Conservation (phyloP, 2,797 vertebrate species). For the Poeciliopsis gracilis region DNA sequence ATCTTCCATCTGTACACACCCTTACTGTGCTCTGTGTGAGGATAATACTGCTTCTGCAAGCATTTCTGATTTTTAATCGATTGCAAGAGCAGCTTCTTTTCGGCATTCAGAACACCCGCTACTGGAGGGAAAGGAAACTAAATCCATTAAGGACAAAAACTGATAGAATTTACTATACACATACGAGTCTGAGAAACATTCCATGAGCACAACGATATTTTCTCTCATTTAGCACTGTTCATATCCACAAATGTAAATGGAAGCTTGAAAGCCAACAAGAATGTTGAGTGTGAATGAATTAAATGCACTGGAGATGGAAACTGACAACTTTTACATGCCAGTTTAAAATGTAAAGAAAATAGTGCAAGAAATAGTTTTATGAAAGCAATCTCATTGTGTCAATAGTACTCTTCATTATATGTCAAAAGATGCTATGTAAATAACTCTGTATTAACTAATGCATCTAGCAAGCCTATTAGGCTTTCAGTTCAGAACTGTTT, state of each 20-base stretch:
- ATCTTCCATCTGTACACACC: constrained; percentile 44
- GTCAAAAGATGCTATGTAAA: constrained; percentile 24
- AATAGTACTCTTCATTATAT: not conserved
- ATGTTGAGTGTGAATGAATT: not conserved
- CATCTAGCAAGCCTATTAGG: not conserved
- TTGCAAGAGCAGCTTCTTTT: constrained; percentile 60
- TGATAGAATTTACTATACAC: constrained; percentile 42
- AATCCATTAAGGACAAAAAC: constrained; percentile 53
- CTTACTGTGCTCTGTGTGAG: constrained; percentile 63
- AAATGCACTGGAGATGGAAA: not conserved
- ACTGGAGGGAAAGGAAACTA: constrained; percentile 41
- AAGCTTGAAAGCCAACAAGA: constrained; percentile 9
- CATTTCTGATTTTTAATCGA: constrained; percentile 76
- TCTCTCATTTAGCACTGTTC: constrained; percentile 44
- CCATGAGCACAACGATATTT: constrained; percentile 22
- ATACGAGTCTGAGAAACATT: constrained; percentile 42
- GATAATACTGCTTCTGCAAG: constrained; percentile 69
- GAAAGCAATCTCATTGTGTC: constrained; percentile 1
- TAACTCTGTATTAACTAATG: not conserved
- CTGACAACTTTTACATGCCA: not conserved
- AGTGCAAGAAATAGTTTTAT: not conserved
- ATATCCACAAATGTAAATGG: constrained; percentile 17
- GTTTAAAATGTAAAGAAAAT: not conserved
- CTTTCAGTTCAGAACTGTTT: not conserved
- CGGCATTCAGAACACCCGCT: constrained; percentile 54